Evolutionary conservation across 2,888 invertebrate species (phyloP).

Genomic region (Diogma glabrata): DNA sequence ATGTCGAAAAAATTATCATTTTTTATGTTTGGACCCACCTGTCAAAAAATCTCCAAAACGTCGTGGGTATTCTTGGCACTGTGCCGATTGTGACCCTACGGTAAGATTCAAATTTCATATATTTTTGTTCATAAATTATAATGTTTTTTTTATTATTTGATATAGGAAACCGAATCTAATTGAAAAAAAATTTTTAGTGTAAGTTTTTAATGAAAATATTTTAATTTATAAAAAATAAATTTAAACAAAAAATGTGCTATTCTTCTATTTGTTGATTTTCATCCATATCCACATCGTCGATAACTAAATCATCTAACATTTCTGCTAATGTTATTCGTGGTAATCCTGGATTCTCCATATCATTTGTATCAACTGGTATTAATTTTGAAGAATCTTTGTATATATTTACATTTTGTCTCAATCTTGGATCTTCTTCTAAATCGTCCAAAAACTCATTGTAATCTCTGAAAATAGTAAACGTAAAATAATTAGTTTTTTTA

Average conservation of each 20-base stretch:
- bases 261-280: slow-evolving; percentile 29
- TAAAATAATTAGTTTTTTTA: slow-evolving; percentile 7
- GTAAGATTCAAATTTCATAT: too few species aligned
- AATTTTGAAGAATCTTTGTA: slow-evolving; percentile 49
- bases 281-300: slow-evolving; percentile 70
- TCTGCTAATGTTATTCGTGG: slow-evolving; percentile 79
- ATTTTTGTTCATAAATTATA: background rate
- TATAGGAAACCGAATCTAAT: slow-evolving; percentile 9
- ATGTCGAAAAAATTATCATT: slow-evolving; percentile 83
- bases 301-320: slow-evolving; percentile 83
- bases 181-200: background rate
- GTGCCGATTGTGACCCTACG: slow-evolving; percentile 89
- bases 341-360: slow-evolving; percentile 49
- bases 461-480: slow-evolving; percentile 48
- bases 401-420: slow-evolving; percentile 88
- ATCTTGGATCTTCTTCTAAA: slow-evolving; percentile 84
- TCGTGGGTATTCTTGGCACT: slow-evolving; percentile 91
- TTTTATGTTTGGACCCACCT: slow-evolving; percentile 86
- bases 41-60: slow-evolving; percentile 88
- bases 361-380: slow-evolving; percentile 44
- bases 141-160: background rate
- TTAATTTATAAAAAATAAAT: slow-evolving; percentile 1
- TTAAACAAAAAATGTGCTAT: slow-evolving; percentile 1
- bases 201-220: background rate
- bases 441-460: slow-evolving; percentile 95